Conservation (phyloP, 2,113 vertebrate genomes). For the Zapornia atra region DNA sequence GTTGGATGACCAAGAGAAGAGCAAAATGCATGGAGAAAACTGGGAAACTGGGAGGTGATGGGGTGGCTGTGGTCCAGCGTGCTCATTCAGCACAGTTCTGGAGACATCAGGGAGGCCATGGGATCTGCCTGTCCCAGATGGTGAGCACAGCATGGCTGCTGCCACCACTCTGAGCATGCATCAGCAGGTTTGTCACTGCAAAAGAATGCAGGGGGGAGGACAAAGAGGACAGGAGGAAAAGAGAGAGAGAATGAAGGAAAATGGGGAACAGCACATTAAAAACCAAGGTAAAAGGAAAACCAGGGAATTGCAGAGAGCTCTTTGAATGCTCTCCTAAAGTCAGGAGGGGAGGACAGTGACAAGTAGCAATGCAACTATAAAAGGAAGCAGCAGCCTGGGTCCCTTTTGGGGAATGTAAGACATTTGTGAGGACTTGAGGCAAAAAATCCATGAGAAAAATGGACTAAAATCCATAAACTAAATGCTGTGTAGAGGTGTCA, state of each 20-base stretch:
- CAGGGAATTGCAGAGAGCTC: neutral
- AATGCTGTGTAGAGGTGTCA: neutral
- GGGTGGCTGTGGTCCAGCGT: neutral
- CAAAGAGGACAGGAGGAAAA: neutral
- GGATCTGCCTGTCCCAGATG: conserved; percentile 36
- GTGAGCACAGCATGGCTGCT: conserved; percentile 18
- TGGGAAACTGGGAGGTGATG: rapidly evolving
- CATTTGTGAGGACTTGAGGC: neutral
- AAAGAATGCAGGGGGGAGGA: neutral
- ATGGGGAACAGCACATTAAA: neutral
- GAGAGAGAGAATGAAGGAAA: neutral
- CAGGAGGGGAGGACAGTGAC: neutral
- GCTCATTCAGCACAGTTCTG: neutral
- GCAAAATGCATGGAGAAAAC: neutral
- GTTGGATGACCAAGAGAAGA: neutral
- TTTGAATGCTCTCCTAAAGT: neutral
- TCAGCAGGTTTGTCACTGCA: conserved; percentile 8
- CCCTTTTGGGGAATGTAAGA: neutral
- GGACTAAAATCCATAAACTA: neutral
- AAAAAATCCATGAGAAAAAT: conserved; percentile 11
- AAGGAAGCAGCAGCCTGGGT: neutral
- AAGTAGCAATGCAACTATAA: neutral
- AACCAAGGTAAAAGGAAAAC: neutral
- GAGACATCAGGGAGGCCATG: neutral
- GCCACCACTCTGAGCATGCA: neutral